phyloP scores from a whole-genome alignment of 2,797 vertebrate genomes.

The Paratrypauchen microcephalus region DNA sequence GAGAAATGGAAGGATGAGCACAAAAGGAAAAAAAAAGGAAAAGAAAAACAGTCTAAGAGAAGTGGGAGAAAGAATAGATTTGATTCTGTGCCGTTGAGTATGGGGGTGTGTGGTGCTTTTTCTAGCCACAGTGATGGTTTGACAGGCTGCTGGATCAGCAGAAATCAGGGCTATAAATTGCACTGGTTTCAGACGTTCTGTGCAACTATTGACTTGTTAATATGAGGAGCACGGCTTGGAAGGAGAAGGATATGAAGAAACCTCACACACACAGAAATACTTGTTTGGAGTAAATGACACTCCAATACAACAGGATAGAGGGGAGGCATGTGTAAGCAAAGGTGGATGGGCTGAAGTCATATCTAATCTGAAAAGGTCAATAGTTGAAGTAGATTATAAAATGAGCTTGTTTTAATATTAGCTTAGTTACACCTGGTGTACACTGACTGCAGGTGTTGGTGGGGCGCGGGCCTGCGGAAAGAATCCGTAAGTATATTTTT shows the following conservation, averaged over 20 bases:
- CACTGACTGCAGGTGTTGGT: too few relatives aligned
- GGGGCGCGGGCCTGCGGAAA: too few relatives aligned
- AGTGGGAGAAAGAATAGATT: constrained; percentile 21
- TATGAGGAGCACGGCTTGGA: constrained; percentile 40
- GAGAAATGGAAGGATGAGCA: constrained; percentile 41
- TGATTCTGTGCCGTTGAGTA: constrained; percentile 33
- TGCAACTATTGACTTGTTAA: constrained; percentile 71
- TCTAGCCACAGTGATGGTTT: constrained; percentile 67
- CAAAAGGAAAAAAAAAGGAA: constrained; percentile 21
- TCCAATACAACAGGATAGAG: too few relatives aligned
- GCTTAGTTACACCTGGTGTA: too few relatives aligned
- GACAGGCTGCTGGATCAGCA: constrained; percentile 79
- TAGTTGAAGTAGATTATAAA: too few relatives aligned
- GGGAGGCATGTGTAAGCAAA: too few relatives aligned
- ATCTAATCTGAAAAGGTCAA: too few relatives aligned
- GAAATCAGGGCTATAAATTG: constrained; percentile 74
- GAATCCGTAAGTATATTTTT: too few relatives aligned
- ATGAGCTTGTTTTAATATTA: too few relatives aligned
- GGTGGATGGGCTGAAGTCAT: too few relatives aligned
- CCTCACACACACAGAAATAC: constrained; percentile 32
- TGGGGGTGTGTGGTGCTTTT: constrained; percentile 51
- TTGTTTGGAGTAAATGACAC: constrained; percentile 15
- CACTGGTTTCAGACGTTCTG: constrained; percentile 63
- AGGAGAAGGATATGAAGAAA: constrained; percentile 42
- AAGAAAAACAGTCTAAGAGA: constrained; percentile 21